Evolutionary conservation across 2,113 vertebrate genomes (phyloP), one percentile per base, ranked within the genome.

Genomic region (Willisornis vidua): DNA sequence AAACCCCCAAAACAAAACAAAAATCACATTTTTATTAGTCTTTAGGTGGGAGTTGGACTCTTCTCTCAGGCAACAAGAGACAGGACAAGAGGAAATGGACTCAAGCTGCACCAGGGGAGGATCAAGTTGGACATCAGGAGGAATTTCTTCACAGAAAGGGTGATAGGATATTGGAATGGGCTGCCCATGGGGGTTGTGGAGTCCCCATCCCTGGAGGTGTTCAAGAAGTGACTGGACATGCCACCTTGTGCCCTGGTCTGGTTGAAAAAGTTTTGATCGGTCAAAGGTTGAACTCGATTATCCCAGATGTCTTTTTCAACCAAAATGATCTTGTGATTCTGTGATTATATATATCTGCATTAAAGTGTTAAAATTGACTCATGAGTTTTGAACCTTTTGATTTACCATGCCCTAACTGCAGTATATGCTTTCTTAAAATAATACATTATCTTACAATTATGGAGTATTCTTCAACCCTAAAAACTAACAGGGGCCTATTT

Each of bases 401-500:
- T 37, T 82, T 89, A 71, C 41, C 20, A 7, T 79, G 14, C 28
- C 7, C 1, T 28, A 23, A 8, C 12, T 68, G 23, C 25, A 85
- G 7, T 58, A 78, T 61, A 66, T 35, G 3, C 12, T 87, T 87
- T 89, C 74, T 58, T 81, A 79, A 87, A 78, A 68, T 48, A 79
- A 62, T 29, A 61, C 0, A 51, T 75, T 82, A 15, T 94, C 22
- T 74, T 84, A 72, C 2, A 89, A 54, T 78, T 89, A 65, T 65
- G 28, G 14, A 49, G 9, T 33, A 54, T 8, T 91, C 75, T 76
- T 66, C 29, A 66, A 26, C 9, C 28, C 12, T 87, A 85, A 82
- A 87, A 94, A 87, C 85, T 70, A 89, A 51, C n/a, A 61, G 81
- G 94, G 74, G 4, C 43, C 26, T 70, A 72, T 95, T 96, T 93